Base-by-base conservation (phyloP, 1,140 invertebrate genomes). In the Trissolcus basalis region DNA sequence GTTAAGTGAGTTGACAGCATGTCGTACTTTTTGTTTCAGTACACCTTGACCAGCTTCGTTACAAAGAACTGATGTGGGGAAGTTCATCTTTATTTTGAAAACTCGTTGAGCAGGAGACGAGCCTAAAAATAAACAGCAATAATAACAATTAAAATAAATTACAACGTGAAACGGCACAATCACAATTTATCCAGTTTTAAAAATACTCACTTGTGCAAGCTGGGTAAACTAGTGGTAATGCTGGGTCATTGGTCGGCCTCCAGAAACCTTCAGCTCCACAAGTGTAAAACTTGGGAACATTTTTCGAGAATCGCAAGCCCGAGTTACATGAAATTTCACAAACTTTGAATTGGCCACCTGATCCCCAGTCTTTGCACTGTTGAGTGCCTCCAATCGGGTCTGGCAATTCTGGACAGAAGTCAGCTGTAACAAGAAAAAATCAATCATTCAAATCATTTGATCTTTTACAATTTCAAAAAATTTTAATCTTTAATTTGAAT, bases 261-360 rank as follows among this genome's bases (percentile, higher is more conserved):
- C 97, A 98, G 86, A 97, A 97, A 36, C 97, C 97, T 92, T 98
- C 97, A 56, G 95, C 96, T 11, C 96, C 97, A 84, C 97, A 98
- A 5, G 96, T 97, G 82, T 98, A 98, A 89, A 98, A 98, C 77
- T 96, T 94, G 0, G 97, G 96, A 33, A 98, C 94, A 47, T 92
- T 91, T 84, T 97, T 94, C 0, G 96, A 96, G 88, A 98, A 98
- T 75, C 94, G 91, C 0, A 96, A 88, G 10, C 96, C 96, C 39
- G 92, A 82, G 75, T 96, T 94, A 81, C 97, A 98, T 56, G 92
- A 89, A 59, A 98, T 97, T 82, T 96, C 96, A 86, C 94, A 98
- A 33, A 94, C 94, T 86, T 97, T 96, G 87, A 97, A 98, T 82
- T 97, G 95, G n/a, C 96, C 94, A 45, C 95, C 95, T 0, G 96